phyloP scores from a whole-genome alignment of 1,140 invertebrate species.

The Pollicipes pollicipes region DNA sequence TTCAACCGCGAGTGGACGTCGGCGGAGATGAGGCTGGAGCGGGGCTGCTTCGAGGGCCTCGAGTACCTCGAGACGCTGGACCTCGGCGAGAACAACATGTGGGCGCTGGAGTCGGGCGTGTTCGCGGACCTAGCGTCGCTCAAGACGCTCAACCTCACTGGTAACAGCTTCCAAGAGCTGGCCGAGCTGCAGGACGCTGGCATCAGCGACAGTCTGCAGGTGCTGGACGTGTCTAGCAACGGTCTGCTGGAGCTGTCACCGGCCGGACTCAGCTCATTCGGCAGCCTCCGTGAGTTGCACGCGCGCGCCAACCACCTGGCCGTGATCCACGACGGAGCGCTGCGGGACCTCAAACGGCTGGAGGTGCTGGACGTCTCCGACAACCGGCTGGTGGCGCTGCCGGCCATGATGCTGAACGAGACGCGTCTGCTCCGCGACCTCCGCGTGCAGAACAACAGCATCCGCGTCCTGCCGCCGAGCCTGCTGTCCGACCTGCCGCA shows the following conservation, averaged over 20 bases:
- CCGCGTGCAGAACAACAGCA: slow-evolving; percentile 39
- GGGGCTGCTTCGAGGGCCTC: slow-evolving; percentile 25
- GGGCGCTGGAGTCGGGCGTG: slow-evolving; percentile 37
- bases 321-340: neutral
- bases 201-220: slow-evolving; percentile 24
- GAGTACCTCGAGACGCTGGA: slow-evolving; percentile 38
- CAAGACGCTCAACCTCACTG: slow-evolving; percentile 58
- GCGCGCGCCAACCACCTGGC: slow-evolving; percentile 44
- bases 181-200: slow-evolving; percentile 48
- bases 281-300: slow-evolving; percentile 40
- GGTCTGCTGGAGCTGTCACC: slow-evolving; percentile 38
- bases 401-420: slow-evolving; percentile 35
- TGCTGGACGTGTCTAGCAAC: slow-evolving; percentile 46
- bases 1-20: neutral
- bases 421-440: slow-evolving; percentile 50
- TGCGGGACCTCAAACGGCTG: slow-evolving; percentile 25
- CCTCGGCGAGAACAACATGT: slow-evolving; percentile 44
- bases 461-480: slow-evolving; percentile 64
- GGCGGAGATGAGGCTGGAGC: neutral
- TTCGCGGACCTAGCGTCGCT: slow-evolving; percentile 43
- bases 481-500: slow-evolving; percentile 57
- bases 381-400: slow-evolving; percentile 50
- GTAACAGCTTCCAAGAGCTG: slow-evolving; percentile 53
- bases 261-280: slow-evolving; percentile 43
- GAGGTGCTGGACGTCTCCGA: slow-evolving; percentile 54